phyloP scores from a whole-genome alignment of 2,113 vertebrate genomes.

The Ascaphus truei region DNA sequence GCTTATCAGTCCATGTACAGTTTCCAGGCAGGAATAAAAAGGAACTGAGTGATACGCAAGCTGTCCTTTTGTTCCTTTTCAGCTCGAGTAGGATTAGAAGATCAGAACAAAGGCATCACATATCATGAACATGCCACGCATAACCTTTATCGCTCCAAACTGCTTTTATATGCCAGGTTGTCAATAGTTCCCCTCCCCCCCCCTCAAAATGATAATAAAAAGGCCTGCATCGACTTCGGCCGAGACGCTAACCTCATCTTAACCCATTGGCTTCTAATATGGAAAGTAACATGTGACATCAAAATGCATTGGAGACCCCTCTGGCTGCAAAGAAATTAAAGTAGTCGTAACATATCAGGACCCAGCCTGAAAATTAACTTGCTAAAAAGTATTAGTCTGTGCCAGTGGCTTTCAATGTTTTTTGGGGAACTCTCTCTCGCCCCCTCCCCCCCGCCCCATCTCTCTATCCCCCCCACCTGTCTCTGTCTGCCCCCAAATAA shows the following conservation, averaged over 20 bases:
- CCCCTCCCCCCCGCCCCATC: too few species aligned
- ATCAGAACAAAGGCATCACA: background rate
- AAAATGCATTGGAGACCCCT: too few species aligned
- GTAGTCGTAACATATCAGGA: too few species aligned
- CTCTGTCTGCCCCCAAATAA: too few species aligned
- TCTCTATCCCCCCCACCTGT: too few species aligned
- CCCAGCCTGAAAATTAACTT: too few species aligned
- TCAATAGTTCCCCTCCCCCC: background rate
- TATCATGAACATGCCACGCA: conserved; percentile 16
- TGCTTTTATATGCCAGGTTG: background rate
- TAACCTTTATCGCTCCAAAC: conserved; percentile 8
- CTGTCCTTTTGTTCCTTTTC: conserved; percentile 26
- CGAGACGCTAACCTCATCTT: background rate
- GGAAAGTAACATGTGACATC: too few species aligned
- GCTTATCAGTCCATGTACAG: conserved; percentile 25
- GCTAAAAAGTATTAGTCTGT: too few species aligned
- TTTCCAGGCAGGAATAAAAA: conserved; percentile 26
- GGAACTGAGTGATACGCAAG: conserved; percentile 30
- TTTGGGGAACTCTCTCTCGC: too few species aligned
- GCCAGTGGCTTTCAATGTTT: too few species aligned
- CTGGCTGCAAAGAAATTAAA: too few species aligned
- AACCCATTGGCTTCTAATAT: too few species aligned
- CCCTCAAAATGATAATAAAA: background rate
- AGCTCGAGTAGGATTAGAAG: background rate
- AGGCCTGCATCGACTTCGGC: background rate